phyloP scores from a whole-genome alignment of 92 coral and sea anemone genomes.

The Epizoanthus ramosus region DNA sequence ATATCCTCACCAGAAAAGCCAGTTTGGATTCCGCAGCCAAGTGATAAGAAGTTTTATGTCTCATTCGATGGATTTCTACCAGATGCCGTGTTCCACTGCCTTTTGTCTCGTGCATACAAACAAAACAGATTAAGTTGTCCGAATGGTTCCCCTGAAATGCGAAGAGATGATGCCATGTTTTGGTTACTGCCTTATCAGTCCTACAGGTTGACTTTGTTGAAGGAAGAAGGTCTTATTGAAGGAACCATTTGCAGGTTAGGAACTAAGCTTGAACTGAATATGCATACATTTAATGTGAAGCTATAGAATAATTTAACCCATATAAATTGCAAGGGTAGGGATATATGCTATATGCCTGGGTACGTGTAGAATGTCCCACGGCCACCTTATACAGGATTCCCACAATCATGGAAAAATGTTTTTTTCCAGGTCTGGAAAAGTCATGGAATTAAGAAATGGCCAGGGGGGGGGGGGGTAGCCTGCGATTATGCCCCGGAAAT shows the following conservation, averaged over 20 bases:
- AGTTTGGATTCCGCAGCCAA: conserved; percentile 12
- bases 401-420: no score
- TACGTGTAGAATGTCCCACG: no score
- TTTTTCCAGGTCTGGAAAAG: no score
- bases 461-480: no score
- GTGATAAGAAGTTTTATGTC: conserved; percentile 9
- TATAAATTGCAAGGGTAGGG: background rate
- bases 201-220: conserved; percentile 25
- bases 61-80: conserved; percentile 15
- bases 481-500: no score
- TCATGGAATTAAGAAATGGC: no score
- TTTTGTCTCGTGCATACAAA: conserved; percentile 24
- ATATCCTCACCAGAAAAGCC: no score
- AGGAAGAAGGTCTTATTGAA: conserved; percentile 13
- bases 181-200: conserved; percentile 14
- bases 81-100: conserved; percentile 16
- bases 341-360: no score
- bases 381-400: no score
- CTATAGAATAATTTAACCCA: background rate
- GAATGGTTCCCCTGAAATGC: conserved; percentile 11
- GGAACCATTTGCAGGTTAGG: conserved; percentile 8
- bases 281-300: background rate
- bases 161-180: conserved; percentile 24
- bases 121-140: conserved; percentile 7
- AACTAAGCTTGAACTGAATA: background rate